These are phyloP conservation scores for Metridium senile DNA, from an alignment of 92 coral and sea anemone species.

Conservation along the genomic window DNA sequence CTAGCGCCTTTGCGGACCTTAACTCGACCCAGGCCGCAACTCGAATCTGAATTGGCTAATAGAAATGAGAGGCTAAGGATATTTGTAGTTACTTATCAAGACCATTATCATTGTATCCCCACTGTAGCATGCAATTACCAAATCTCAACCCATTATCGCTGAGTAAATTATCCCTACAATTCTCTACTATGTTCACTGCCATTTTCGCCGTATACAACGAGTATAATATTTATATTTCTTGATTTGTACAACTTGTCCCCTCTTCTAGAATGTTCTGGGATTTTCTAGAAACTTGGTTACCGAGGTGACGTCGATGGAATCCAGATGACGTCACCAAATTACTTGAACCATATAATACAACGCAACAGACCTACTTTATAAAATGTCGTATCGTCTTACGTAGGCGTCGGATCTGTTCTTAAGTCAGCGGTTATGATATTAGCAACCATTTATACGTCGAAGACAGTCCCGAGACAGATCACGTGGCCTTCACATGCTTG, in stretches of 20 bases:
- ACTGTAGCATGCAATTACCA: constrained; percentile 7
- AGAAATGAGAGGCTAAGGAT: not conserved
- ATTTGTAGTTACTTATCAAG: not conserved
- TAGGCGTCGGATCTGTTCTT: not conserved
- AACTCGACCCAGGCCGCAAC: too few relatives aligned
- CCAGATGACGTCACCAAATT: constrained; percentile 19
- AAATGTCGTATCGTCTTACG: not conserved
- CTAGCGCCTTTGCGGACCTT: too few relatives aligned
- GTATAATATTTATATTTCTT: constrained; percentile 31
- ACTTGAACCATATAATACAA: constrained; percentile 8
- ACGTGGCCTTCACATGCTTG: constrained; percentile 27
- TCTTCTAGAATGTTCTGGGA: constrained; percentile 16
- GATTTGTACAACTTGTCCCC: constrained; percentile 13
- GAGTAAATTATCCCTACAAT: constrained; percentile 7
- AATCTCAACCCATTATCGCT: not conserved
- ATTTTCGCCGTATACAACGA: constrained; percentile 19
- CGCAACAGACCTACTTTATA: not conserved
- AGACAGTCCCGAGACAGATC: not conserved
- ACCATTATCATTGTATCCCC: not conserved
- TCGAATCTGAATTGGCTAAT: too few relatives aligned
- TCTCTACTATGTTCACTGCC: constrained; percentile 18
- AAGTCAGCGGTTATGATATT: not conserved
- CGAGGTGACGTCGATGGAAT: constrained; percentile 5
- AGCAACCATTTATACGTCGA: not conserved
- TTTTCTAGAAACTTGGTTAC: not conserved